Percentiles rank a stretch among this genome's conserved stretches.
Evolutionary conservation across 2,888 invertebrate genomes (phyloP).

Genomic region (Baccha elongata): DNA sequence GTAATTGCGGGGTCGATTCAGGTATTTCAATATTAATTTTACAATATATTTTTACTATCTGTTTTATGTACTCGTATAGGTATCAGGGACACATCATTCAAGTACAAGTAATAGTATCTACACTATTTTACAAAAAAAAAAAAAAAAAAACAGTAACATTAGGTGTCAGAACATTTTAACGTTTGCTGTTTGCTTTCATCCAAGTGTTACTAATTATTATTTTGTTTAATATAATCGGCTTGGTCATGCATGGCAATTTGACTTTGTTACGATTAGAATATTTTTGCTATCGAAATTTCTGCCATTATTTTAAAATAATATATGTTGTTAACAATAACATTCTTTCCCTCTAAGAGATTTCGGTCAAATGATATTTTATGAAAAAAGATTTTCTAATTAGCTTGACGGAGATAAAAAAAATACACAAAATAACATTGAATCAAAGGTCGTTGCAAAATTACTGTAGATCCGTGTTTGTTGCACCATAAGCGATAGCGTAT

Average conservation of each 20-base stretch:
- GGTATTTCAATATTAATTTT: too few relatives aligned
- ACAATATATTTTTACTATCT: too few relatives aligned
- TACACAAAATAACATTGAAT: too few relatives aligned
- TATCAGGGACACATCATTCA: not conserved
- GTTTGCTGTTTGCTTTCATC: conserved; percentile 22
- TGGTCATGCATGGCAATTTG: conserved; percentile 27
- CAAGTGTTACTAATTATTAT: conserved; percentile 33
- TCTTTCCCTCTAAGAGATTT: not conserved
- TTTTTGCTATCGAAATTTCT: not conserved
- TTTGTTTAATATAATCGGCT: conserved; percentile 12
- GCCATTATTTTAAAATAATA: not conserved
- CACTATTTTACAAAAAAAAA: not conserved
- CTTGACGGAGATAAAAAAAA: too few relatives aligned
- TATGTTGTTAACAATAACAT: not conserved
- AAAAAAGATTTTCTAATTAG: too few relatives aligned
- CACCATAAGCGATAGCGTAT: too few relatives aligned
- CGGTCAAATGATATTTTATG: not conserved
- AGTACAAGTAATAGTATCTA: not conserved
- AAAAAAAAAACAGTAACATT: not conserved
- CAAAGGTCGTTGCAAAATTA: too few relatives aligned
- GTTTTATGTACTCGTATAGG: not conserved
- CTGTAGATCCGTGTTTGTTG: too few relatives aligned
- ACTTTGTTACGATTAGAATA: conserved; percentile 3
- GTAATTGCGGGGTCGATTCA: too few relatives aligned
- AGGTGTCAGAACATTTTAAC: conserved; percentile 12